A percentile compares a stretch with the other conserved stretches of the same genome.
Evolutionary conservation across 2,888 invertebrate genomes (phyloP).

Genomic region (Aplocera efformata): DNA sequence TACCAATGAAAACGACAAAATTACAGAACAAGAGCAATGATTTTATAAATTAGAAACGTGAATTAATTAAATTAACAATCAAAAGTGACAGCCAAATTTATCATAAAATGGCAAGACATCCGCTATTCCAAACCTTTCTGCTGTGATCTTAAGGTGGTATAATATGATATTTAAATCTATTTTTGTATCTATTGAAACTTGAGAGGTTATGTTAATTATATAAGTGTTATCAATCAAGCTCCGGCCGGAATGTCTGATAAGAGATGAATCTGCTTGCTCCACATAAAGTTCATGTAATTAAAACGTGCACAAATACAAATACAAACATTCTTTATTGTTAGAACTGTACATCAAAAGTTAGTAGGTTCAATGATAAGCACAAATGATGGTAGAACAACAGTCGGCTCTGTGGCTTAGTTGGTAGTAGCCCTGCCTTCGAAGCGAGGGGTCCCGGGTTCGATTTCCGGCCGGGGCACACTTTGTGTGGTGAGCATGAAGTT

Average conservation of each 20-base stretch:
- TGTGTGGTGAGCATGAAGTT: too few species aligned
- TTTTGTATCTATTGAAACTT: slow-evolving; percentile 12
- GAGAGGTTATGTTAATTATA: slow-evolving; percentile 11
- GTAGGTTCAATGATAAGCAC: too few species aligned
- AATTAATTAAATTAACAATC: slow-evolving; percentile 3
- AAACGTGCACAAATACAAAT: neutral
- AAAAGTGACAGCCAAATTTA: slow-evolving; percentile 6
- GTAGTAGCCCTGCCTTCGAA: too few species aligned
- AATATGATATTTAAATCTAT: neutral
- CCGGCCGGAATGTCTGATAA: slow-evolving; percentile 26
- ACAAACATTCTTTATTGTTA: neutral
- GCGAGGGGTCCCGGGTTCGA: too few species aligned
- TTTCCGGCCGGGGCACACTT: too few species aligned
- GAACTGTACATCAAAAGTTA: too few species aligned
- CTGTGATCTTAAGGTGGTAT: neutral
- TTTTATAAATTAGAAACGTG: neutral
- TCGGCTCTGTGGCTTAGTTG: too few species aligned
- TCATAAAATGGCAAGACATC: neutral
- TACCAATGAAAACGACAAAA: too few species aligned
- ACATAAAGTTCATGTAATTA: slow-evolving; percentile 25
- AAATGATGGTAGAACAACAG: too few species aligned
- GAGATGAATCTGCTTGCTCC: slow-evolving; percentile 30
- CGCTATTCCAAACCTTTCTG: neutral
- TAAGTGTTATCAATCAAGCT: slow-evolving; percentile 31
- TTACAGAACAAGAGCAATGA: neutral